Conservation (phyloP, 30 jellyfish, hydroid and myxozoan species). For the Aurelia coerulea region DNA sequence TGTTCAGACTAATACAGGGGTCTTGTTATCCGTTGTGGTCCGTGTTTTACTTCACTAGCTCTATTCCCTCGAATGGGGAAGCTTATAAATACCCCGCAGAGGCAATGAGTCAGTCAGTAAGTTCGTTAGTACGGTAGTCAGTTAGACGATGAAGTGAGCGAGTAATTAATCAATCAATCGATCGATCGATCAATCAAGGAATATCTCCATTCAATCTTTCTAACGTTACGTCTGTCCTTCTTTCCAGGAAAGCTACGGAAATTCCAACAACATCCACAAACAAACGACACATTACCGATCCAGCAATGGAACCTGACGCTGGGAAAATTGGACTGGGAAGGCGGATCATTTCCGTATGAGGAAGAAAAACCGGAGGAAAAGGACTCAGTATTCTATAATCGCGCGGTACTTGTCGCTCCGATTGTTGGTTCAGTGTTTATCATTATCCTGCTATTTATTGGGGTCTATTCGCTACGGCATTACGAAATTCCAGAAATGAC, state of each 20-base stretch:
- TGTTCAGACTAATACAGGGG: conserved; percentile 42
- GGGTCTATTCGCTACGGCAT: conserved; percentile 66
- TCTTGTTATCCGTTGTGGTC: not conserved
- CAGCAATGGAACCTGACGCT: conserved; percentile 28
- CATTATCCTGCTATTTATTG: conserved; percentile 25
- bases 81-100: not conserved
- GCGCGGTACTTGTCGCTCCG: conserved; percentile 73
- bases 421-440: conserved; percentile 69
- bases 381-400: conserved; percentile 36
- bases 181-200: too few relatives aligned
- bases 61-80: not conserved
- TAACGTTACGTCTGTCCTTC: too few relatives aligned
- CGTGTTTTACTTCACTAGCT: not conserved
- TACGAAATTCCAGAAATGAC: conserved; percentile 54
- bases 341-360: conserved; percentile 74
- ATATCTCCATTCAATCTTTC: too few relatives aligned
- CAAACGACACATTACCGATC: not conserved
- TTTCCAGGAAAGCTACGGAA: too few relatives aligned
- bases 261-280: not conserved
- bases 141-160: too few relatives aligned
- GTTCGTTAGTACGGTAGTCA: too few relatives aligned
- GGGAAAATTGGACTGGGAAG: conserved; percentile 64
- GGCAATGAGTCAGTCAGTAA: not conserved
- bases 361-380: conserved; percentile 26
- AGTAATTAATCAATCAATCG: not conserved